Evolutionary conservation across 2,888 invertebrate genomes (phyloP).

Genomic region (Drosophila putrida): DNA sequence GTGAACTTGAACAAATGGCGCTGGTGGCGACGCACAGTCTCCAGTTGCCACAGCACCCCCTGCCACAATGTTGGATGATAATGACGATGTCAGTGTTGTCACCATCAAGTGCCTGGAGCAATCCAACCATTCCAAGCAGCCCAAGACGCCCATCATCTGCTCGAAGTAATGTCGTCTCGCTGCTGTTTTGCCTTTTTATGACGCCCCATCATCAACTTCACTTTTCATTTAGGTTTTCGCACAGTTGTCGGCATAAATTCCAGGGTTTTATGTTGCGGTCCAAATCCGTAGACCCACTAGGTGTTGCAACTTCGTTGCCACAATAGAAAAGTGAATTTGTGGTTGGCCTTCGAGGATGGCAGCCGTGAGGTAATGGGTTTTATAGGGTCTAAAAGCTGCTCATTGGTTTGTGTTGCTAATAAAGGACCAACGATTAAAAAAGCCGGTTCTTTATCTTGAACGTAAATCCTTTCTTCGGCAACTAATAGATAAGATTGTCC

Average conservation of each 20-base stretch:
- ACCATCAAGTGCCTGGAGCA: conserved; percentile 64
- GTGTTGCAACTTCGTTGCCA: conserved; percentile 14
- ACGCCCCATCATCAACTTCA: conserved; percentile 49
- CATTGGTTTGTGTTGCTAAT: conserved; percentile 1
- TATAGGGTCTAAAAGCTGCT: conserved; percentile 1
- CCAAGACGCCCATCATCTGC: conserved; percentile 64
- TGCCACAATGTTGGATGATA: conserved; percentile 46
- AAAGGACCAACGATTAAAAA: conserved; percentile 2
- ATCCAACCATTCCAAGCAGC: conserved; percentile 36
- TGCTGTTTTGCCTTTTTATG: conserved; percentile 49
- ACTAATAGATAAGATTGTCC: background rate
- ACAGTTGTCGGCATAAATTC: conserved; percentile 67
- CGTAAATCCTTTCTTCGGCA: background rate
- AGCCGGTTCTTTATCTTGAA: background rate
- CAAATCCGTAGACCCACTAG: conserved; percentile 19
- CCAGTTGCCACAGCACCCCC: conserved; percentile 36
- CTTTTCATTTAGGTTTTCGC: conserved; percentile 67
- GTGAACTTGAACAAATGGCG: conserved; percentile 63
- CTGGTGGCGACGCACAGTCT: conserved; percentile 44
- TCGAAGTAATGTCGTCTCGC: conserved; percentile 67
- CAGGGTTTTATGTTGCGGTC: conserved; percentile 58
- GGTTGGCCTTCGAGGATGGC: conserved; percentile 33
- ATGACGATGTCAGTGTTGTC: conserved; percentile 61
- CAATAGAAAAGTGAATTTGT: conserved; percentile 57
- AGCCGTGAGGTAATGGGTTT: conserved; percentile 29